A percentile compares a stretch with the other conserved stretches of the same genome.
These are phyloP conservation scores for Arrhopalites spinosus DNA, from an alignment of 2,888 invertebrate genomes.

Conservation along the genomic window DNA sequence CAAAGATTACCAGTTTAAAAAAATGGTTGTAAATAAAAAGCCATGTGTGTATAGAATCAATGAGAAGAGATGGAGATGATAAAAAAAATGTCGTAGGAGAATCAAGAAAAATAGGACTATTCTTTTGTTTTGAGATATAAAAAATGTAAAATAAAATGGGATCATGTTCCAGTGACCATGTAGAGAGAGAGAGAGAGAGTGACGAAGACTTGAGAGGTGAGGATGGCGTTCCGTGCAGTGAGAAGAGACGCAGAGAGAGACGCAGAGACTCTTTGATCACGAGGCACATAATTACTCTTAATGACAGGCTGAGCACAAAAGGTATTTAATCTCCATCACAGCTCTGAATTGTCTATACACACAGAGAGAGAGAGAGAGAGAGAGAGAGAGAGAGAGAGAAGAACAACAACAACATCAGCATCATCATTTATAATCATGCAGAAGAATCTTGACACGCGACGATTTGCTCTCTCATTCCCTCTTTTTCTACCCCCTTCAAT, in stretches of 20 bases:
- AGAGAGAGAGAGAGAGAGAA: not conserved
- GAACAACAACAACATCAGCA: not conserved
- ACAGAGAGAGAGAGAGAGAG: constrained; percentile 1
- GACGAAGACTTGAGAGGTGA: not conserved
- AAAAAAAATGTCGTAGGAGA: not conserved
- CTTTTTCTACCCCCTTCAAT: not conserved
- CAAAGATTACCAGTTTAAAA: not conserved
- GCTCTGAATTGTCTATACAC: not conserved
- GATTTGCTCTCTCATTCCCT: constrained; percentile 19
- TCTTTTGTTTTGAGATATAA: too few relatives aligned
- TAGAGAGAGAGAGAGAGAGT: not conserved
- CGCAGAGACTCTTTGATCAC: not conserved
- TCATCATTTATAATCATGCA: constrained; percentile 4
- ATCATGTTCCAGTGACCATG: not conserved
- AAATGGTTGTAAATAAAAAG: not conserved
- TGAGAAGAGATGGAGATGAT: not conserved
- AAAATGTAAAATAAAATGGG: not conserved
- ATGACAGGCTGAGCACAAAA: constrained; percentile 21
- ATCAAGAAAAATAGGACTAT: too few relatives aligned
- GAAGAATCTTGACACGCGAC: constrained; percentile 23
- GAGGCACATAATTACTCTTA: constrained; percentile 24
- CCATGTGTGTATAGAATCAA: not conserved
- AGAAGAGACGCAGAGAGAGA: not conserved
- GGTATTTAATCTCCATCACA: constrained; percentile 23
- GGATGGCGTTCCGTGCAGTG: not conserved